phyloP scores from a whole-genome alignment of 2,113 vertebrate genomes.

The Ovis canadensis region DNA sequence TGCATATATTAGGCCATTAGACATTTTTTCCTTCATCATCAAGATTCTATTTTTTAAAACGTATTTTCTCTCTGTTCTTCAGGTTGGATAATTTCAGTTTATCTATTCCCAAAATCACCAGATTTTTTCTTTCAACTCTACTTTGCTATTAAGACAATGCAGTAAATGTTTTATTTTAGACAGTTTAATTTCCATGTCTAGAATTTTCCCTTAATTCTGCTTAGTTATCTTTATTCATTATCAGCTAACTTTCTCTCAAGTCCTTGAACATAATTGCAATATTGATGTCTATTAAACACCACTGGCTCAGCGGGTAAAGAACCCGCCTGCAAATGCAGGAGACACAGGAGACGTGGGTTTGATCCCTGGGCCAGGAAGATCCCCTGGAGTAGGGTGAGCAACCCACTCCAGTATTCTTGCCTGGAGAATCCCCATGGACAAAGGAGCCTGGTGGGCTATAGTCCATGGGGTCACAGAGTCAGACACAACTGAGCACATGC shows the following conservation, averaged over 20 bases:
- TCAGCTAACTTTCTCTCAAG: neutral
- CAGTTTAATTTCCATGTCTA: neutral
- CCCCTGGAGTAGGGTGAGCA: neutral
- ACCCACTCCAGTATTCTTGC: neutral
- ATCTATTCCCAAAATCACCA: neutral
- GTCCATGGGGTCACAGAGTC: neutral
- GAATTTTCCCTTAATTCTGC: neutral
- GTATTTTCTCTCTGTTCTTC: neutral
- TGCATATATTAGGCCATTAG: neutral
- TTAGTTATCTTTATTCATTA: neutral
- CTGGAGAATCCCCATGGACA: neutral
- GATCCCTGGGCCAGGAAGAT: neutral
- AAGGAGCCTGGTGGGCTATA: neutral
- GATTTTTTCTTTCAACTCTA: neutral
- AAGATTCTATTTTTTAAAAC: neutral
- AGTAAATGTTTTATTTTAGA: neutral
- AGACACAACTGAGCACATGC: neutral
- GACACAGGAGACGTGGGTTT: neutral
- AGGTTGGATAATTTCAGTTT: neutral
- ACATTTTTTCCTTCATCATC: neutral
- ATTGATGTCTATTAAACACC: neutral
- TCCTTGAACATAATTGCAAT: neutral
- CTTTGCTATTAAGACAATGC: neutral
- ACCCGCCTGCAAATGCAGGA: rapidly evolving
- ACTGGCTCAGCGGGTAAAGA: neutral